phyloP scores from a whole-genome alignment of 2,797 vertebrate genomes.

The Leucoraja ocellata region DNA sequence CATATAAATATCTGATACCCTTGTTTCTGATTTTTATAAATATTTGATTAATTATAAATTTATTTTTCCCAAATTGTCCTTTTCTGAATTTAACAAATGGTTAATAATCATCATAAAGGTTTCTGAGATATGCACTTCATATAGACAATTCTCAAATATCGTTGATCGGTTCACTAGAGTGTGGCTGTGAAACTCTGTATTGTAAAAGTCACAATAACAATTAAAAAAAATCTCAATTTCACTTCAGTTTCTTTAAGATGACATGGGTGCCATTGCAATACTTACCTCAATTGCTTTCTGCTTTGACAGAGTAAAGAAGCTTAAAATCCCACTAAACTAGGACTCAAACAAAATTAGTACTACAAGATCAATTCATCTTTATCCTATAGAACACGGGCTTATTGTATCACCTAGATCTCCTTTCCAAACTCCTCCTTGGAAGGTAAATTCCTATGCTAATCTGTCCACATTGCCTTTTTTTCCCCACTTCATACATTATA shows the following conservation, averaged over 20 bases:
- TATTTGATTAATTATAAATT: not conserved
- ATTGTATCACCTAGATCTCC: not conserved
- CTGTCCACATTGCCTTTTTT: not conserved
- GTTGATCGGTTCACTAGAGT: not conserved
- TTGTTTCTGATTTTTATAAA: not conserved
- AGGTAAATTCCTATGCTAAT: not conserved
- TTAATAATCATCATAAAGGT: not conserved
- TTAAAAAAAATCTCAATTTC: not conserved
- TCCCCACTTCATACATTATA: not conserved
- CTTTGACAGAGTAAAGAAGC: not conserved
- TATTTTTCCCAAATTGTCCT: not conserved
- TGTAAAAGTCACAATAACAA: slow-evolving; percentile 1
- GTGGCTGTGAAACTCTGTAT: not conserved
- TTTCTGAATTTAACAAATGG: not conserved
- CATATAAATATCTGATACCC: not conserved
- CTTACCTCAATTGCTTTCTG: not conserved
- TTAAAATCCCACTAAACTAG: not conserved
- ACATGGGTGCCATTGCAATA: not conserved
- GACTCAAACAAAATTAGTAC: not conserved
- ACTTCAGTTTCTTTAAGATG: not conserved
- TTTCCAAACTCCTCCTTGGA: not conserved
- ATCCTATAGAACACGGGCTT: not conserved
- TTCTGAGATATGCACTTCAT: not conserved
- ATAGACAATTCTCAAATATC: not conserved
- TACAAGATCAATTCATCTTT: not conserved